phyloP scores from a whole-genome alignment of 1,140 invertebrate species.

The Drosophila chauvacae region DNA sequence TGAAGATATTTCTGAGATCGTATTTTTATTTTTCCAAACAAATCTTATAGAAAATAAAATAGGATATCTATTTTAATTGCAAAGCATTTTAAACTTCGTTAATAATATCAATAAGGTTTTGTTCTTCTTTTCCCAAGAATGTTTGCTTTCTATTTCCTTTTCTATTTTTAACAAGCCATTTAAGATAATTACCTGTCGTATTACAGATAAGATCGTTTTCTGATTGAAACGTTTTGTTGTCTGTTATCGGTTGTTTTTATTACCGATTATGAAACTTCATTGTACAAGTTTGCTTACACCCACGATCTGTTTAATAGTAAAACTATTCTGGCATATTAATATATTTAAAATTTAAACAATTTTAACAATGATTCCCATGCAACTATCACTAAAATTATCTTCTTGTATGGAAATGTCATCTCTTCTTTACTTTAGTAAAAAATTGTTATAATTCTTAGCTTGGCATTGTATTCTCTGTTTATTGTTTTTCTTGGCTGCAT shows the following conservation, averaged over 20 bases:
- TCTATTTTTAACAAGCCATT: conserved; percentile 11
- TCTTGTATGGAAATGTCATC: no score
- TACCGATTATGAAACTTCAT: conserved; percentile 15
- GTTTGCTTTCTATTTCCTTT: not conserved
- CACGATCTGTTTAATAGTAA: not conserved
- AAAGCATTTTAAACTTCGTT: not conserved
- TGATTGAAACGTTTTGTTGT: conserved; percentile 1
- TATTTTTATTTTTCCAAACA: no score
- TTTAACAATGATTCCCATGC: not conserved
- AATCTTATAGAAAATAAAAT: not conserved
- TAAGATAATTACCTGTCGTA: conserved; percentile 10
- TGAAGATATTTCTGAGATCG: not conserved
- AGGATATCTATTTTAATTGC: not conserved
- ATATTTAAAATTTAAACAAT: no score
- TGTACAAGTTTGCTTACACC: not conserved
- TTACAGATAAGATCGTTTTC: conserved; percentile 15
- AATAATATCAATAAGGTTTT: not conserved
- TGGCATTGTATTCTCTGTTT: no score
- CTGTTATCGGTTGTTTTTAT: conserved; percentile 11
- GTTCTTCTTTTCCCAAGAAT: not conserved
- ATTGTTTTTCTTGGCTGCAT: not conserved
- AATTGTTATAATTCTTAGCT: no score
- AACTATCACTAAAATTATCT: not conserved
- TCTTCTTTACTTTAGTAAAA: not conserved
- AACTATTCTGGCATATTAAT: no score